Percentiles rank a stretch among this genome's conserved stretches.
These are phyloP conservation scores for Cephus sareptanus DNA, from an alignment of 2,888 invertebrate genomes.

Conservation along the genomic window DNA sequence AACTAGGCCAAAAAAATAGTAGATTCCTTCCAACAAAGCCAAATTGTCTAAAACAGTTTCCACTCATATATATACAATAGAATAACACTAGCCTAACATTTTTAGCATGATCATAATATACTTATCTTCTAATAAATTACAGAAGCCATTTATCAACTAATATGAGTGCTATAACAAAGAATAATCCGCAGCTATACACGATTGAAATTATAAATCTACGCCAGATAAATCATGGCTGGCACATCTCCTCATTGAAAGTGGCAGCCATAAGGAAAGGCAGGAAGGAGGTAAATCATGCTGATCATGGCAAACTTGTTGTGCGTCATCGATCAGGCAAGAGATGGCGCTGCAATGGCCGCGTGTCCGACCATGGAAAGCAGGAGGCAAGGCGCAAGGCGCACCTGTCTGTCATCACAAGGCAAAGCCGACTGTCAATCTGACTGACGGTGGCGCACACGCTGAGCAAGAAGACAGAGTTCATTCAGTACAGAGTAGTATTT, in stretches of 20 bases:
- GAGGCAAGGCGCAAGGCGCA: slow-evolving; percentile 41
- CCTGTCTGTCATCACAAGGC: slow-evolving; percentile 45
- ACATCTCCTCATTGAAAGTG: no score
- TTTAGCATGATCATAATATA: no score
- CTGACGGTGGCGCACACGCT: slow-evolving; percentile 45
- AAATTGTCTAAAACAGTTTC: background rate
- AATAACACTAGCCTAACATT: no score
- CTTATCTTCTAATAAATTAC: background rate
- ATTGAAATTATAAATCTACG: background rate
- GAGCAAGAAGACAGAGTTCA: background rate
- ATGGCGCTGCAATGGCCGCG: slow-evolving; percentile 21
- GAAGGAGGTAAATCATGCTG: background rate
- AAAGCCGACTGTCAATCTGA: slow-evolving; percentile 51
- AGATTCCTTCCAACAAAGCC: background rate
- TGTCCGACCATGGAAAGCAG: slow-evolving; percentile 7
- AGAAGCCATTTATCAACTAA: background rate
- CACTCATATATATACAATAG: no score
- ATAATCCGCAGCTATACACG: background rate
- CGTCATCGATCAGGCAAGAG: slow-evolving; percentile 7
- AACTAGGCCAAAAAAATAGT: background rate
- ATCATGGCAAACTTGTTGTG: background rate
- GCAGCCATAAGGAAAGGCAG: no score
- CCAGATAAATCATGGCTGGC: background rate
- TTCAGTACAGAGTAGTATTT: slow-evolving; percentile 33
- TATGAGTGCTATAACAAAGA: background rate